Conservation (phyloP, 2,797 vertebrate genomes). For the Microchirus variegatus region DNA sequence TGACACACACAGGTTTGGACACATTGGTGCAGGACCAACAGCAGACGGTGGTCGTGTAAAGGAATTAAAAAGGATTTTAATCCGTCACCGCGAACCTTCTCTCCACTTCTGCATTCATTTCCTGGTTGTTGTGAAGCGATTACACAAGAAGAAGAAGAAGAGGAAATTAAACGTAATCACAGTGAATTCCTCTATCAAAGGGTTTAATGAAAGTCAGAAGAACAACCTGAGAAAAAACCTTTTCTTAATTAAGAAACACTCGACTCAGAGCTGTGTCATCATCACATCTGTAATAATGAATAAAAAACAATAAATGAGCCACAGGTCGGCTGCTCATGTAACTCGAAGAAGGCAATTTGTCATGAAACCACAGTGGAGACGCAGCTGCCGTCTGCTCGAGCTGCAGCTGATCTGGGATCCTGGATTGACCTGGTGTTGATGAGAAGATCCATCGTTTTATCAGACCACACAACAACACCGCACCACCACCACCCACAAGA, state of each 20-base stretch:
- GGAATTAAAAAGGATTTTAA: constrained; percentile 39
- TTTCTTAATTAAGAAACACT: constrained; percentile 2
- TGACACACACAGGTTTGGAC: too few relatives aligned
- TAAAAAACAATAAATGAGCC: too few relatives aligned
- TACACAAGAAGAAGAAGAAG: constrained; percentile 36
- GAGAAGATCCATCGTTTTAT: too few relatives aligned
- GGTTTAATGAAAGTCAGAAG: neutral
- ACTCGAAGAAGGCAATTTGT: too few relatives aligned
- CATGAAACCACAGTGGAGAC: too few relatives aligned
- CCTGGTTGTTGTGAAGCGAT: constrained; percentile 50
- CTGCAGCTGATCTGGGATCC: too few relatives aligned
- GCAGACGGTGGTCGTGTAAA: constrained; percentile 13
- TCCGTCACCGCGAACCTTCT: constrained; percentile 1
- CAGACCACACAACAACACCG: too few relatives aligned
- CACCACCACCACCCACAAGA: too few relatives aligned
- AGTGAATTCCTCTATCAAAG: constrained; percentile 12
- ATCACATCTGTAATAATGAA: too few relatives aligned
- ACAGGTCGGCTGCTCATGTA: too few relatives aligned
- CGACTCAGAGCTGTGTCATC: neutral
- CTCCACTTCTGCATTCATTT: constrained; percentile 41
- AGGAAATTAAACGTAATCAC: constrained; percentile 25
- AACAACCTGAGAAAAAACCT: neutral
- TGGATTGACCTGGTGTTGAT: too few relatives aligned
- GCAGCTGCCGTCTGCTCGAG: too few relatives aligned
- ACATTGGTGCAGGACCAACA: constrained; percentile 8